These are phyloP conservation scores for Bufotes viridis DNA, from an alignment of 2,797 vertebrate genomes.

Conservation along the genomic window DNA sequence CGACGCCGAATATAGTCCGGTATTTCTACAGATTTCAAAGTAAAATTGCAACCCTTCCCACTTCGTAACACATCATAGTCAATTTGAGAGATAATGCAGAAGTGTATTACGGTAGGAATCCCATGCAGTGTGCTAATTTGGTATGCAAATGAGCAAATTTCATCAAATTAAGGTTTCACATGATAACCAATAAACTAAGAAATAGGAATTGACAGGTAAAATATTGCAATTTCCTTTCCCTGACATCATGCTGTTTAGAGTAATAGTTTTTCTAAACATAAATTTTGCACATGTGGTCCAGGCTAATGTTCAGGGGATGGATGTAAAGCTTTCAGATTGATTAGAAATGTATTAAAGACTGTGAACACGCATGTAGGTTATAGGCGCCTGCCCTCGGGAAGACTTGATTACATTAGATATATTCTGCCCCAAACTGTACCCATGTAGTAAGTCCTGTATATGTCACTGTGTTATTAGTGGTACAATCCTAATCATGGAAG, in stretches of 20 bases:
- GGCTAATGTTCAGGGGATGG: constrained; percentile 1
- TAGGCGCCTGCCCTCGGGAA: background rate
- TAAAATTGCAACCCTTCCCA: constrained; percentile 21
- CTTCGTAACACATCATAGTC: constrained; percentile 24
- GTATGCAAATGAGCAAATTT: constrained; percentile 46
- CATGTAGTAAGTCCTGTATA: background rate
- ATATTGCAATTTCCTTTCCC: constrained; percentile 43
- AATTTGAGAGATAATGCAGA: constrained; percentile 45
- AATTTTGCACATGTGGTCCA: background rate
- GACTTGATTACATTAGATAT: background rate
- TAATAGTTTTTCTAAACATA: constrained; percentile 41
- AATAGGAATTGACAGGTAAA: constrained; percentile 58
- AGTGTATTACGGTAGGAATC: constrained; percentile 44
- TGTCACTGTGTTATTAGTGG: background rate
- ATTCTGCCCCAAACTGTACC: background rate
- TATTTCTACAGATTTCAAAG: background rate
- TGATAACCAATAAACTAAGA: constrained; percentile 42
- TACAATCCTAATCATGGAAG: background rate
- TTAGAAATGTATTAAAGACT: constrained; percentile 22
- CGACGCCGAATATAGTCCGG: background rate
- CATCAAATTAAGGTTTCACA: constrained; percentile 46
- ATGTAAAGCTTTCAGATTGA: constrained; percentile 24
- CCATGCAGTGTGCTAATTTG: constrained; percentile 38
- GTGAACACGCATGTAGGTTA: constrained; percentile 16
- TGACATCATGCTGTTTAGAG: constrained; percentile 36